Conservation (phyloP, 2,113 vertebrate genomes). For the Burhinus bistriatus region DNA sequence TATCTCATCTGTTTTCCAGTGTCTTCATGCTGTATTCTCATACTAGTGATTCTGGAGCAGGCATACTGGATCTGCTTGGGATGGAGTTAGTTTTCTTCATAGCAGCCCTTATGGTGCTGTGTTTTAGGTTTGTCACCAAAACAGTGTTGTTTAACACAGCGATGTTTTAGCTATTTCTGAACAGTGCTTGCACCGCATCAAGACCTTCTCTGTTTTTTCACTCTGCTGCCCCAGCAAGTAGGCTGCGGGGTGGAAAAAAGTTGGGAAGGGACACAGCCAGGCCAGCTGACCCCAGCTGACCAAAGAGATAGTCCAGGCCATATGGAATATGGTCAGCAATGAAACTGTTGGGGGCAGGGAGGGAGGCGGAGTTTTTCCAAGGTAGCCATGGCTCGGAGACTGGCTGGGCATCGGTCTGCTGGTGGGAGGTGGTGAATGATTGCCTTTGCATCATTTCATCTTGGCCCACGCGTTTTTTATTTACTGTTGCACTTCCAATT, state of each 20-base stretch:
- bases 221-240: not conserved
- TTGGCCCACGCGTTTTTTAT: accelerated
- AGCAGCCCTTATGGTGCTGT: not conserved
- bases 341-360: not conserved
- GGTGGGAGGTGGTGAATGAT: not conserved
- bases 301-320: not conserved
- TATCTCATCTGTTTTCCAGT: not conserved
- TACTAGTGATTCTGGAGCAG: not conserved
- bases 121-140: not conserved
- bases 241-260: not conserved
- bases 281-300: not conserved
- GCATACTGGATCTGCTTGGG: not conserved
- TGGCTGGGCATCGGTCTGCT: not conserved
- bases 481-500: not conserved
- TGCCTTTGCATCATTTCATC: not conserved
- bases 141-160: not conserved
- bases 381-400: not conserved
- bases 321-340: not conserved
- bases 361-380: not conserved
- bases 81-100: not conserved
- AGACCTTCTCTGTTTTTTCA: not conserved
- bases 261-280: not conserved
- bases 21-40: not conserved
- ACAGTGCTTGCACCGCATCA: not conserved
- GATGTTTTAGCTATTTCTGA: not conserved